Evolutionary conservation across 35 echinoderm and acorn worm species (phyloP).

Genomic region (Ophiothrix spiculata): DNA sequence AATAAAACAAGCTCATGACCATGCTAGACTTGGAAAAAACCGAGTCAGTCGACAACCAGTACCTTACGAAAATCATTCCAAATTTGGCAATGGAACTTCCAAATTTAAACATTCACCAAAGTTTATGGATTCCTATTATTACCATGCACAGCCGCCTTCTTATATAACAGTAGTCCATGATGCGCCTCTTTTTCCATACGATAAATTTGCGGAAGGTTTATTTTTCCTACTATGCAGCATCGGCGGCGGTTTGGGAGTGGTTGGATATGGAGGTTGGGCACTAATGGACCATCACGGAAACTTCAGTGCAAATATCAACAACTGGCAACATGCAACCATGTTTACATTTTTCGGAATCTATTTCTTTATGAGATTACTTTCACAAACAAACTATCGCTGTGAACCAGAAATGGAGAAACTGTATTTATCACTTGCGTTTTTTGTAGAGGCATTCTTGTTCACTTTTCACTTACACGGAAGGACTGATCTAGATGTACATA

Average conservation of each 20-base stretch:
- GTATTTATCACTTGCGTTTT: slow-evolving; percentile 67
- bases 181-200: background rate
- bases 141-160: too few species aligned
- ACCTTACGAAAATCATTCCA: too few species aligned
- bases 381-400: slow-evolving; percentile 36
- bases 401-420: slow-evolving; percentile 62
- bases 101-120: too few species aligned
- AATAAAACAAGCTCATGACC: background rate
- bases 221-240: background rate
- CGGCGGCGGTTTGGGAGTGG: background rate
- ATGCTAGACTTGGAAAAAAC: background rate
- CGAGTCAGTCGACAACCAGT: too few species aligned
- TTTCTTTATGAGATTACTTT: slow-evolving; percentile 37
- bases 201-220: background rate
- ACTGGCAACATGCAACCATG: slow-evolving; percentile 96
- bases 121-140: too few species aligned
- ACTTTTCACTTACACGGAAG: slow-evolving; percentile 75
- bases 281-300: background rate
- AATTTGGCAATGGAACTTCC: too few species aligned
- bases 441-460: slow-evolving; percentile 82
- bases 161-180: background rate
- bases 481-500: slow-evolving; percentile 60
- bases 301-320: background rate
- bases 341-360: slow-evolving; percentile 92
- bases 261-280: background rate